Evolutionary conservation across 2,113 vertebrate genomes (phyloP).

Genomic region (Machaerirhynchus nigripectus): DNA sequence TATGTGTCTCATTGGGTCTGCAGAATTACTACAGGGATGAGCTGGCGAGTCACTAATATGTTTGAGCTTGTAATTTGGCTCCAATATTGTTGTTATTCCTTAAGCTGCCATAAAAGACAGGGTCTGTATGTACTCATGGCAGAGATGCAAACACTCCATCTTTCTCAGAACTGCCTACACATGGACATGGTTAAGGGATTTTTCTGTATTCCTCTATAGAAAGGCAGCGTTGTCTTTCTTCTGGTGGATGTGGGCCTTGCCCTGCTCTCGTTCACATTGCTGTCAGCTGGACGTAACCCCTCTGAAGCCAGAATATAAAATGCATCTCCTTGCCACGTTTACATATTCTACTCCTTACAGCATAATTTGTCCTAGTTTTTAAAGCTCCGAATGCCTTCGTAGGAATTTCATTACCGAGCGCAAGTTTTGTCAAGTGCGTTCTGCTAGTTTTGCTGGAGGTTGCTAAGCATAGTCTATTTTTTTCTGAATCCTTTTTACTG

Average conservation of each 20-base stretch:
- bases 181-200: not conserved
- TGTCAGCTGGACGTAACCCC: conserved; percentile 12
- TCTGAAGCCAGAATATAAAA: conserved; percentile 15
- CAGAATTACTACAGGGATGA: not conserved
- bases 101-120: not conserved
- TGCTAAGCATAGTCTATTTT: conserved; percentile 6
- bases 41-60: not conserved
- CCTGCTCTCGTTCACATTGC: not conserved
- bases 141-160: not conserved
- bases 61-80: not conserved
- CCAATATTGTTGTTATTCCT: not conserved
- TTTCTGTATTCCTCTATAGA: not conserved
- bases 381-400: not conserved
- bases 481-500: conserved; percentile 22
- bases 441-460: conserved; percentile 36
- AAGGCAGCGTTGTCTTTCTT: not conserved
- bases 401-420: conserved; percentile 25
- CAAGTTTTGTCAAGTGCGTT: conserved; percentile 38
- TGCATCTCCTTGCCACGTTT: conserved; percentile 26
- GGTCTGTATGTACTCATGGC: not conserved
- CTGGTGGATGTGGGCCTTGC: not conserved
- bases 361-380: conserved; percentile 56
- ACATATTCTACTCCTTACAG: conserved; percentile 54
- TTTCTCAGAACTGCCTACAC: not conserved
- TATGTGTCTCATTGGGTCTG: not conserved